These are phyloP conservation scores for Phodopus roborovskii DNA, from an alignment of 2,113 vertebrate species.

Conservation along the genomic window DNA sequence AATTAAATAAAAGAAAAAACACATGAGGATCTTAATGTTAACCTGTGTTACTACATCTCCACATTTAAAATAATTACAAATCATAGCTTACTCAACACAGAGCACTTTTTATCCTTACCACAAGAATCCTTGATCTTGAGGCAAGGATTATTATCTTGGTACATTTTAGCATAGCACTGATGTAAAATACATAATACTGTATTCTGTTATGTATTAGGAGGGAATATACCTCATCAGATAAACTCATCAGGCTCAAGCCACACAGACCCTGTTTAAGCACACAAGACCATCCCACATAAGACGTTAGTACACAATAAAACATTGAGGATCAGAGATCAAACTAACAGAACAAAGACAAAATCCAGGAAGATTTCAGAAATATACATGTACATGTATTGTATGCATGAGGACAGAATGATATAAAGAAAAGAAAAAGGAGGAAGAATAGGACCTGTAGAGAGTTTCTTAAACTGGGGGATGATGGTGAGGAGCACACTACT, in stretches of 20 bases:
- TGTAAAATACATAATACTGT: background rate
- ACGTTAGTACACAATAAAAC: background rate
- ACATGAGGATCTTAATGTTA: constrained; percentile 22
- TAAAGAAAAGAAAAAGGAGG: background rate
- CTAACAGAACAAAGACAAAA: background rate
- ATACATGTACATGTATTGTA: background rate
- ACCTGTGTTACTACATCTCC: background rate
- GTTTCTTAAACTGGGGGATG: background rate
- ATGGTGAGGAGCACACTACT: background rate
- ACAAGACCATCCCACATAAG: constrained; percentile 9
- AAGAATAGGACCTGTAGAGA: background rate
- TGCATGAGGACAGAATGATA: background rate
- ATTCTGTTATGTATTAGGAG: background rate
- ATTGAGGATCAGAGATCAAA: background rate
- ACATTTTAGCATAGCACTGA: background rate
- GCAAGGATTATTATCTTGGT: background rate
- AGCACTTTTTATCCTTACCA: constrained; percentile 18
- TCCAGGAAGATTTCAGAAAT: constrained; percentile 1
- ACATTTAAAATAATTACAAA: background rate
- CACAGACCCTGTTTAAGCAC: background rate
- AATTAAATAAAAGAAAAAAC: constrained; percentile 35
- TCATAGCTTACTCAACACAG: background rate
- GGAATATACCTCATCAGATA: background rate
- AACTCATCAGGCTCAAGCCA: background rate
- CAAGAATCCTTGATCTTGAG: background rate